These are phyloP conservation scores for Steinernema khuongi DNA, from an alignment of 1,140 invertebrate genomes.

Conservation along the genomic window DNA sequence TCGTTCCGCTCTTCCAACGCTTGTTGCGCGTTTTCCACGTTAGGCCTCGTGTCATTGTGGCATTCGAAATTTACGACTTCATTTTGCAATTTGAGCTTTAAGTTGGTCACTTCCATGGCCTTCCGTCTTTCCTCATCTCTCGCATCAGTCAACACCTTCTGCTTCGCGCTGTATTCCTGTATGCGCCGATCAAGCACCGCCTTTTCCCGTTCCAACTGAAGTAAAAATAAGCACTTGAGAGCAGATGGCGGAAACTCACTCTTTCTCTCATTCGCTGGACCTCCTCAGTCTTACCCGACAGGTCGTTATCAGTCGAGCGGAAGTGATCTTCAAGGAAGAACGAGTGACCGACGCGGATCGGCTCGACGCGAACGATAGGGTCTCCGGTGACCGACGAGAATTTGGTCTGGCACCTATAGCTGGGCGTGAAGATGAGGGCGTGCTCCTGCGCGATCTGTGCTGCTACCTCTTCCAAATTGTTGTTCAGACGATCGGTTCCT, in stretches of 20 bases:
- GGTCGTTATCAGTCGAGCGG: not conserved
- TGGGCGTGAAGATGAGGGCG: conserved; percentile 28
- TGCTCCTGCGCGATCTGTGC: not conserved
- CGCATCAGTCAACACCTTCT: not conserved
- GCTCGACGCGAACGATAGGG: not conserved
- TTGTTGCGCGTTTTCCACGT: conserved; percentile 10
- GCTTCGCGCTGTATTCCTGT: not conserved
- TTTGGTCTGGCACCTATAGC: no score
- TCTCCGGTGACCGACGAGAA: no score
- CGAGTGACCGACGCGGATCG: not conserved
- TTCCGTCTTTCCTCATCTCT: not conserved
- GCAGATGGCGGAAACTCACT: not conserved
- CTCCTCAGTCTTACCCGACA: not conserved
- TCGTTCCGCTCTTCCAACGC: conserved; percentile 27
- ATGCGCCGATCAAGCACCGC: no score
- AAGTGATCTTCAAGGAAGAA: not conserved
- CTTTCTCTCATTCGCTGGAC: not conserved
- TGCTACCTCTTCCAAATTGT: conserved; percentile 24
- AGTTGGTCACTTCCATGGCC: not conserved
- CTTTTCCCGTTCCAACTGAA: not conserved
- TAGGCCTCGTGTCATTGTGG: not conserved
- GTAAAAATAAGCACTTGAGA: no score
- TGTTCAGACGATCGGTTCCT: conserved; percentile 33
- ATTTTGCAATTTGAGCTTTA: not conserved
- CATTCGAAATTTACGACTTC: conserved; percentile 33